Evolutionary conservation across 1,140 invertebrate species (phyloP), one percentile per base, ranked within the genome.

Genomic region (Eupristina koningsbergeri): DNA sequence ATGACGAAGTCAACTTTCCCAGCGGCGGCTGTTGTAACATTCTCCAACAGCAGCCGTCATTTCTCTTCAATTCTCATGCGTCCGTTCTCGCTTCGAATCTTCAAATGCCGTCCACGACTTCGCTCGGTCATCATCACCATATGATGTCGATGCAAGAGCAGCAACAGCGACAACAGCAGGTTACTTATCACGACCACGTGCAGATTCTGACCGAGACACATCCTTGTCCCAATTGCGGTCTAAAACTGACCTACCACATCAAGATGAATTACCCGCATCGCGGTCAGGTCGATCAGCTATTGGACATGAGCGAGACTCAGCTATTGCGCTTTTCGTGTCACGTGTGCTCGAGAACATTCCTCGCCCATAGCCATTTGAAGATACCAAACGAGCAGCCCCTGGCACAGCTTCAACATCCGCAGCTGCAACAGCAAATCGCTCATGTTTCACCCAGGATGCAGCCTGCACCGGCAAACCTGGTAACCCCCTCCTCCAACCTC

Each of bases 221-320:
- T 84, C 85, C 88, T 6, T 92, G 92, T 79, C 87, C 89, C 9
- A 89, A 89, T 36, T 92, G 92, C 78, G 91, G 91, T 11, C 84
- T 90, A 26, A 93, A 93, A 77, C 85, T 92, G 11, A 93, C 90
- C 73, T 92, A 93, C 85, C 91, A 92, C 77, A 84, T 92, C 17
- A 88, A 90, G 81, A 91, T 89, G 41, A 90, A 88, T 84, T 89
- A 91, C 47, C 79, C 87, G 34, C 85, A 84, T 11, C 85, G 85
- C n/a, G 87, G 88, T 5, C 73, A 77, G 13, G 87, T 90, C n/a
- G 85, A 86, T 36, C 85, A 86, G 85, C 64, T 87, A 76, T 26
- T 84, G 36, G 61, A 73, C 45, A 71, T 83, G 11, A 61, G 61
- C 39, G 89, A 90, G 39, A 86, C 45, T 26, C 86, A 88, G 45